Conservation (phyloP, 2,113 vertebrate species). For the Lutjanus erythropterus region DNA sequence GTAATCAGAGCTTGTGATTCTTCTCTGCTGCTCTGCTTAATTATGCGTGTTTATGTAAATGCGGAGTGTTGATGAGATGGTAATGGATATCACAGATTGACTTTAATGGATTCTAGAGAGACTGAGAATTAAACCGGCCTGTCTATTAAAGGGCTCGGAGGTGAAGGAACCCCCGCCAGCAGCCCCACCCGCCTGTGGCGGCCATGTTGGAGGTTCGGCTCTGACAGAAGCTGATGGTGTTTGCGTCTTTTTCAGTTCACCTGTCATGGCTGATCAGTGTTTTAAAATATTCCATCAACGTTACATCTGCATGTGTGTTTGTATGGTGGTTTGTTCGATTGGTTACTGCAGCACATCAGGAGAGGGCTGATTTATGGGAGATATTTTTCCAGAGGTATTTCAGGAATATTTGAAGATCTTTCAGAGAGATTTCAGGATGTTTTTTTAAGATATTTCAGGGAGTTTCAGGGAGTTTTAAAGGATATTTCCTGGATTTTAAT, state of each 20-base stretch:
- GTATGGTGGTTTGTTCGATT: not conserved
- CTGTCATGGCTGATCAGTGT: not conserved
- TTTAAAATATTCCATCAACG: not conserved
- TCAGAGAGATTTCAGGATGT: not conserved
- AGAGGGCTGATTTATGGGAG: not conserved
- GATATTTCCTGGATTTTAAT: not conserved
- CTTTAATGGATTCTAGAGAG: conserved; percentile 77
- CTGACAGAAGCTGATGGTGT: not conserved
- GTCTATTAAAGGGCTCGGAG: conserved; percentile 70
- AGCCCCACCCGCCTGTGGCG: not conserved
- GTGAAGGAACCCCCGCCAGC: conserved; percentile 46
- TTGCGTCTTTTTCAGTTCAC: conserved; percentile 7
- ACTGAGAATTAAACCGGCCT: conserved; percentile 68
- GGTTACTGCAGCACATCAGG: not conserved
- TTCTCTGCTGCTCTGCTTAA: conserved; percentile 67
- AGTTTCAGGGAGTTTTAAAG: not conserved
- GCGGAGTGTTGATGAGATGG: conserved; percentile 72
- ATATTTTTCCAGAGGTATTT: not conserved
- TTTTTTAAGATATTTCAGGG: not conserved
- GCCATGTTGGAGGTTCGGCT: conserved; percentile 30
- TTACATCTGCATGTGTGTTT: not conserved
- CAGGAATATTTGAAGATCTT: not conserved
- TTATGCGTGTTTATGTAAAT: conserved; percentile 80
- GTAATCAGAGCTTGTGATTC: conserved; percentile 64
- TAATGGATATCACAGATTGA: conserved; percentile 75